Evolutionary conservation across 2,797 vertebrate species (phyloP).

Genomic region (Arctocebus calabarensis): DNA sequence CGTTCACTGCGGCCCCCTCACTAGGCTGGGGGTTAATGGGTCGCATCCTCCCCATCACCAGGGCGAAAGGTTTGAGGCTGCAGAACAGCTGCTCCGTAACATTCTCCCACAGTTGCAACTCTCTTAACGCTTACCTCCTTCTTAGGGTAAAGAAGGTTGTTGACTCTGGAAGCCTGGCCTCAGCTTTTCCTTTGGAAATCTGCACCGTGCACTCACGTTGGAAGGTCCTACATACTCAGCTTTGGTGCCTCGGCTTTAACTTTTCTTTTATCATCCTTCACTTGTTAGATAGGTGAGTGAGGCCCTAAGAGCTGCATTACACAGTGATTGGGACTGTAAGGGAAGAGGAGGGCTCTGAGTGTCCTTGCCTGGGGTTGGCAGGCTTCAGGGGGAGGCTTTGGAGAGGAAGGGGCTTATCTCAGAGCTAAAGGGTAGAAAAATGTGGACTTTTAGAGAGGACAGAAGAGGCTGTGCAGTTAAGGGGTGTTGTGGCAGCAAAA

Average conservation of each 20-base stretch:
- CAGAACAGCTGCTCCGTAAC: not conserved
- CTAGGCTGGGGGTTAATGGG: not conserved
- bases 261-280: not conserved
- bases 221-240: not conserved
- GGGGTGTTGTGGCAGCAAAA: not conserved
- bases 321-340: not conserved
- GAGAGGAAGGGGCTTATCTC: not conserved
- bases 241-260: not conserved
- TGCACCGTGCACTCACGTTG: not conserved
- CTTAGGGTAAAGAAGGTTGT: not conserved
- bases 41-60: not conserved
- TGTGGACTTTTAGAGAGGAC: not conserved
- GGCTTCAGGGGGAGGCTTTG: not conserved
- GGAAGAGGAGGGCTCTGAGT: not conserved
- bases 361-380: not conserved
- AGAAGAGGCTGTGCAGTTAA: not conserved
- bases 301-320: not conserved
- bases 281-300: not conserved
- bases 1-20: not conserved
- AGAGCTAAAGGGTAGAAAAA: not conserved
- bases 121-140: not conserved
- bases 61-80: not conserved
- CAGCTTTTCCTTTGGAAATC: slow-evolving; percentile 47
- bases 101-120: not conserved
- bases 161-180: not conserved